These are phyloP conservation scores for Saimiri boliviensis DNA, from an alignment of 2,113 vertebrate species.

Conservation along the genomic window DNA sequence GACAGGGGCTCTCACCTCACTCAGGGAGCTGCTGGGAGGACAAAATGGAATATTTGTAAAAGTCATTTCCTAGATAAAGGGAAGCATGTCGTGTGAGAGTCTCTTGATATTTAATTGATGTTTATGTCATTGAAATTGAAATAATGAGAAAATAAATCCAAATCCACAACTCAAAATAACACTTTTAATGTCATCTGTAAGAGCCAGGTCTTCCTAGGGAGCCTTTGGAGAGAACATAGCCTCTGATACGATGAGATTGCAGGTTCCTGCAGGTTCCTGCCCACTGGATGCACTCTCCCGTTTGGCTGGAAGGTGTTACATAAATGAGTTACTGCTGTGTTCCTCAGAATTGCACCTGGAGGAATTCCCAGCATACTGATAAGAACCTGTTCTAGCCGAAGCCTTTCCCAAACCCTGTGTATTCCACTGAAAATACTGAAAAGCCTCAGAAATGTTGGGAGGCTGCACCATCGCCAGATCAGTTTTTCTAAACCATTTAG, in stretches of 20 bases:
- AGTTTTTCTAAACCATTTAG: neutral
- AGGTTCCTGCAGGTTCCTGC: too few relatives aligned
- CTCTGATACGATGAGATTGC: accelerated
- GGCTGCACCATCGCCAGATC: accelerated
- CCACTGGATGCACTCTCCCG: neutral
- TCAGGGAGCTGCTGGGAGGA: neutral
- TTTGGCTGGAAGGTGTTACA: neutral
- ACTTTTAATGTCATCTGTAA: neutral
- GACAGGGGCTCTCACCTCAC: neutral
- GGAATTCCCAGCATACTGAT: too few relatives aligned
- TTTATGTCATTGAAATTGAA: neutral
- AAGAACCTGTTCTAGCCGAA: accelerated
- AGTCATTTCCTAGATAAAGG: neutral
- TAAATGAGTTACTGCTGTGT: too few relatives aligned
- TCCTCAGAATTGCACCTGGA: neutral
- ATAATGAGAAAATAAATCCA: neutral
- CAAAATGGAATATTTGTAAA: neutral
- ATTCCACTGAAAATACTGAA: accelerated
- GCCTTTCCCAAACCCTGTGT: too few relatives aligned
- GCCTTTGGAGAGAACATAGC: neutral
- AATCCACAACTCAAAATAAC: neutral
- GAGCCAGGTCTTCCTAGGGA: neutral
- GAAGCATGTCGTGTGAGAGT: too few relatives aligned
- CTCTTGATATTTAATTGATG: neutral
- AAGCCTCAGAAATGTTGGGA: too few relatives aligned